Conservation (phyloP, 1,140 invertebrate genomes). For the Trichonephila clavata region DNA sequence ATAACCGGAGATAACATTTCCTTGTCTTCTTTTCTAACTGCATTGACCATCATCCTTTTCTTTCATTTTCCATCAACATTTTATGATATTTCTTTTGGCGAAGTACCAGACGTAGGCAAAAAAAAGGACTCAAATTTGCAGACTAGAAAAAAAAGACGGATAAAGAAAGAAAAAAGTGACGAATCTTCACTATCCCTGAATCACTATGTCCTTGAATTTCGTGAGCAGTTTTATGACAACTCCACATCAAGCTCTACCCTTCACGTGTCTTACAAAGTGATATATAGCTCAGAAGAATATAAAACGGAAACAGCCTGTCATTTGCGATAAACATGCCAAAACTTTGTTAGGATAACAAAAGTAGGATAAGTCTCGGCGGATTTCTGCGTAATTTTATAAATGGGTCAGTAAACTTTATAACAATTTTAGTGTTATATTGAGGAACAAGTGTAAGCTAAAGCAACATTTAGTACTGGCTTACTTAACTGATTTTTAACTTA, state of each 20-base stretch:
- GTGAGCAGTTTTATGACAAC: constrained; percentile 8
- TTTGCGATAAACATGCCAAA: neutral
- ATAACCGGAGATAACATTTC: neutral
- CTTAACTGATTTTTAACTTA: too few relatives aligned
- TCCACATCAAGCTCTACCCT: neutral
- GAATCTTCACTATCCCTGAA: neutral
- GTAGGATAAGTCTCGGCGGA: too few relatives aligned
- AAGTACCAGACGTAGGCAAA: neutral
- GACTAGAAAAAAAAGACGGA: neutral
- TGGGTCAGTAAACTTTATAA: too few relatives aligned
- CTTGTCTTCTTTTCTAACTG: neutral
- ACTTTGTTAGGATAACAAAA: too few relatives aligned
- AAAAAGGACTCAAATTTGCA: neutral
- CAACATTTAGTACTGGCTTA: too few relatives aligned
- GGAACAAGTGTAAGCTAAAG: too few relatives aligned
- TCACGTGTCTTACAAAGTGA: neutral
- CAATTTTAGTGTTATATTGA: too few relatives aligned
- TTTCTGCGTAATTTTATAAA: too few relatives aligned
- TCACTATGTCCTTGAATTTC: neutral
- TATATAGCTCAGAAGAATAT: neutral
- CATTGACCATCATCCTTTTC: neutral
- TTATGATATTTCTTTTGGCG: neutral
- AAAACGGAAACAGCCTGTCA: constrained; percentile 10
- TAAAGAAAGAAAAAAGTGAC: neutral
- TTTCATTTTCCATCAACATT: neutral